These are phyloP conservation scores for Spisula subtruncata DNA, from an alignment of 2,888 invertebrate species.

Conservation along the genomic window DNA sequence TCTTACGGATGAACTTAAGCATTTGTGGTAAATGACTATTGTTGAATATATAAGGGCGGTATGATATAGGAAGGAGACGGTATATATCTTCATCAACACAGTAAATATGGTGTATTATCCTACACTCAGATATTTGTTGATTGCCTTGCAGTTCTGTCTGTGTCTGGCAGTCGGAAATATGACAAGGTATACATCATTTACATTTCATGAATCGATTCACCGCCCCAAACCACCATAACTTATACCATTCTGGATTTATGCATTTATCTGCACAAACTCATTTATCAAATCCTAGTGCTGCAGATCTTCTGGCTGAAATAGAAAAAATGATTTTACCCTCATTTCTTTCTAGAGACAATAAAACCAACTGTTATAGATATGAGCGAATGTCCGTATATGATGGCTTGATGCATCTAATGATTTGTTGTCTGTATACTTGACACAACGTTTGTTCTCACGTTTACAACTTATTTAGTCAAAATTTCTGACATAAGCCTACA, in stretches of 20 bases:
- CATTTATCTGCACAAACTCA: too few species aligned
- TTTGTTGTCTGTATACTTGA: too few species aligned
- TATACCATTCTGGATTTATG: not conserved
- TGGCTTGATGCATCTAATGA: too few species aligned
- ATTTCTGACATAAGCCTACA: too few species aligned
- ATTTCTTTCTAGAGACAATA: too few species aligned
- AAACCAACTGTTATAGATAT: too few species aligned
- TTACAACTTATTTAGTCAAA: too few species aligned
- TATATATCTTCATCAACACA: not conserved
- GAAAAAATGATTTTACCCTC: too few species aligned
- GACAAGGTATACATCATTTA: not conserved
- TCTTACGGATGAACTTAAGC: not conserved
- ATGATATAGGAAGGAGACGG: not conserved
- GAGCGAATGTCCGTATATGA: too few species aligned
- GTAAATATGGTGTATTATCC: not conserved
- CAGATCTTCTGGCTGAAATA: too few species aligned
- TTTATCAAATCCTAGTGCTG: too few species aligned
- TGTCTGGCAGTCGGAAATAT: slow-evolving; percentile 10
- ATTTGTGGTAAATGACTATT: not conserved
- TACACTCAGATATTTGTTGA: not conserved
- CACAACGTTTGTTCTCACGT: too few species aligned
- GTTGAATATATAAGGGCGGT: not conserved
- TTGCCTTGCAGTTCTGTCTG: not conserved
- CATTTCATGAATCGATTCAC: not conserved
- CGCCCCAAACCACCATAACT: not conserved